phyloP scores from a whole-genome alignment of 2,888 invertebrate species.

The Hypolimnas misippus region DNA sequence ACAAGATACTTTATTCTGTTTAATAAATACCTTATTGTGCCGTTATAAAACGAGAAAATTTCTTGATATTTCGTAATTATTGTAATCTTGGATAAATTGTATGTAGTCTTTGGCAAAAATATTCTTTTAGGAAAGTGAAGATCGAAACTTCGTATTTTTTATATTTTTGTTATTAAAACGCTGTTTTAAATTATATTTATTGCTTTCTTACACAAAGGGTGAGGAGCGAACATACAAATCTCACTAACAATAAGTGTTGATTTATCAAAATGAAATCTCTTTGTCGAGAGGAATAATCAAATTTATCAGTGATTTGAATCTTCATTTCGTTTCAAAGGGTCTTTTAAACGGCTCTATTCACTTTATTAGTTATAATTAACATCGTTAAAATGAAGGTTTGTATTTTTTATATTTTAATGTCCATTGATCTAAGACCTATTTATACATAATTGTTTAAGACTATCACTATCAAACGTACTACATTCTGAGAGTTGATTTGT shows the following conservation, averaged over 20 bases:
- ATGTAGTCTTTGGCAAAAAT: not conserved
- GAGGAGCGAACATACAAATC: constrained; percentile 68
- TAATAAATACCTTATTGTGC: constrained; percentile 28
- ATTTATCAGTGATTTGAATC: constrained; percentile 81
- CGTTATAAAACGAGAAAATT: not conserved
- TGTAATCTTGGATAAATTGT: not conserved
- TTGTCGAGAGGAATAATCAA: constrained; percentile 77
- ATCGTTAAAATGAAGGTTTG: not conserved
- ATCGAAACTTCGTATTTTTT: not conserved
- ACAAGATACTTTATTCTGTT: constrained; percentile 27
- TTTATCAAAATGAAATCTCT: constrained; percentile 82
- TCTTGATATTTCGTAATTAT: not conserved
- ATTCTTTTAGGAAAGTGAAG: not conserved
- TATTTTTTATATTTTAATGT: not conserved
- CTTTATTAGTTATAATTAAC: constrained; percentile 52
- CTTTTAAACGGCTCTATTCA: constrained; percentile 60
- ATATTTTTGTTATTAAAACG: not conserved
- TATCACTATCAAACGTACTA: too few relatives aligned
- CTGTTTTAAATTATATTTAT: constrained; percentile 1
- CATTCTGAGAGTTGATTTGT: too few relatives aligned
- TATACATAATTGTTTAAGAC: too few relatives aligned
- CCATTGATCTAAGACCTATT: too few relatives aligned
- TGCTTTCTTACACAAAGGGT: constrained; percentile 43
- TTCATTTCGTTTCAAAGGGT: constrained; percentile 71
- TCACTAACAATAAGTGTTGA: constrained; percentile 74